Base-by-base conservation (phyloP, 2,113 vertebrate genomes). In the Nesospiza acunhae region DNA sequence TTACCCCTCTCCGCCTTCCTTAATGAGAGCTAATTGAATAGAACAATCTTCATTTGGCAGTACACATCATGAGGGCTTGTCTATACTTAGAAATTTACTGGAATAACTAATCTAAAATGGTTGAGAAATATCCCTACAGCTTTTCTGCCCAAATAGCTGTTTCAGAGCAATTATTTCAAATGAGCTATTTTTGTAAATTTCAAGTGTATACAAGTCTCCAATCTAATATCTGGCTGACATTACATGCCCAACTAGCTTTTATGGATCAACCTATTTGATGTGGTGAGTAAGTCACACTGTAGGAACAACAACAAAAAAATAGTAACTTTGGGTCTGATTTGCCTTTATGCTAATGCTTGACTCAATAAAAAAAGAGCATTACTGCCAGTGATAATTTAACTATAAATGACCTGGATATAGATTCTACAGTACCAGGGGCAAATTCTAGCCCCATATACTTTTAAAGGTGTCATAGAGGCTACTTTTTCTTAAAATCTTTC, bases 91-190 rank as follows among this genome's bases (percentile, higher is more conserved):
- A 94, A 96, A 95, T 90, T 87, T 93, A 93, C 63, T 77, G 70
- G 90, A 79, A 93, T 63, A 96, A 85, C 89, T 93, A 88, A 85
- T 96, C 87, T 90, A 84, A 94, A 96, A 85, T 83, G 46, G 82
- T 86, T 96, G 79, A 84, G 90, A 96, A 96, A 90, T 78, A 96
- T 97, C 95, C 94, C 96, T 93, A 93, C 94, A 96, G 95, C 91
- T 96, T 77, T 97, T 92, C 82, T 90, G 76, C 79, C 79, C 72
- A 94, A 93, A 95, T 92, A 96, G 68, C 75, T 96, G 55, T 69
- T 94, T 84, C 93, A 90, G 60, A 94, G 85, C 95, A 95, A 97
- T 97, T 95, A 96, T 84, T 94, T 87, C 87, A 91, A 94, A 94
- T 19, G 85, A 96, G 88, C 87, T 97, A 96, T 95, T 96, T 96